phyloP scores from a whole-genome alignment of 2,797 vertebrate species.

The Poeciliopsis turneri region DNA sequence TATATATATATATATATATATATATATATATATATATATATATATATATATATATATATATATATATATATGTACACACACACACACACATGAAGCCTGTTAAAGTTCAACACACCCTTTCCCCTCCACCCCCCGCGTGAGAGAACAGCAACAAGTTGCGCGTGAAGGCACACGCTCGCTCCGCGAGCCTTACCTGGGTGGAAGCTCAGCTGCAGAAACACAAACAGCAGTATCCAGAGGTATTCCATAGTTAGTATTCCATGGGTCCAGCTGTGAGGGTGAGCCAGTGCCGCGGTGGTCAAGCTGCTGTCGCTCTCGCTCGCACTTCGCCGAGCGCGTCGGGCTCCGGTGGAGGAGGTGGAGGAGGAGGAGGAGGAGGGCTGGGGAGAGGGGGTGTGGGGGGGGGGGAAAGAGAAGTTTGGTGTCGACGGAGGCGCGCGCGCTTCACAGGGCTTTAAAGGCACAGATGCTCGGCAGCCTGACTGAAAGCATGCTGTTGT shows the following conservation, averaged over 20 bases:
- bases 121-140: not conserved
- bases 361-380: slow-evolving; percentile 15
- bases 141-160: slow-evolving; percentile 58
- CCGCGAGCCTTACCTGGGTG: slow-evolving; percentile 76
- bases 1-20: not conserved
- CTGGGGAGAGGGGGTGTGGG: too few species aligned
- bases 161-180: slow-evolving; percentile 14
- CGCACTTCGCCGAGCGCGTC: slow-evolving; percentile 37
- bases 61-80: too few species aligned
- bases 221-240: slow-evolving; percentile 80
- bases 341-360: slow-evolving; percentile 22
- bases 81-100: not conserved
- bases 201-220: slow-evolving; percentile 76
- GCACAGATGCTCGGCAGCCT: slow-evolving; percentile 61
- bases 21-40: not conserved
- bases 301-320: slow-evolving; percentile 30
- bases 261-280: slow-evolving; percentile 75
- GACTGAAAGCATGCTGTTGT: slow-evolving; percentile 54
- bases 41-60: too few species aligned
- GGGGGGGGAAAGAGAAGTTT: slow-evolving; percentile 43
- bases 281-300: slow-evolving; percentile 62
- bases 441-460: slow-evolving; percentile 61
- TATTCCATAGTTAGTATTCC: slow-evolving; percentile 86
- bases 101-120: not conserved
- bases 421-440: slow-evolving; percentile 47